Percentiles rank a stretch among this genome's conserved stretches.
Evolutionary conservation across 1,140 invertebrate species (phyloP).

Genomic region (Drosophila ficusphila): DNA sequence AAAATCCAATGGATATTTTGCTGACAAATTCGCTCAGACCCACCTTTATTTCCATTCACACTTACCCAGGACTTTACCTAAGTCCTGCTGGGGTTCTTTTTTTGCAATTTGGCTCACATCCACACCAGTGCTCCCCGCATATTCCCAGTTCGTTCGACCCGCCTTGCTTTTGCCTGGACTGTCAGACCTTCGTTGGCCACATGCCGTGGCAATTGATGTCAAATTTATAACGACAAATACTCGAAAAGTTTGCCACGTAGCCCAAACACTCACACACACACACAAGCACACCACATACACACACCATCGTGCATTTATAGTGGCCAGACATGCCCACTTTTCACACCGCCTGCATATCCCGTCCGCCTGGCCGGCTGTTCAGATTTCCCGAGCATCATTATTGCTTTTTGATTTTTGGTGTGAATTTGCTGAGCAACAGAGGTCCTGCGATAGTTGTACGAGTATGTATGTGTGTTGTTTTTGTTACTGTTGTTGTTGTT

Average conservation of each 20-base stretch:
- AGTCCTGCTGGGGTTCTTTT: not conserved
- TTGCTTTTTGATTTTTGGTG: slow-evolving; percentile 81
- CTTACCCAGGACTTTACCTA: not conserved
- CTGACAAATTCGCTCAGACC: not conserved
- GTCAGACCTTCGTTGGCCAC: slow-evolving; percentile 45
- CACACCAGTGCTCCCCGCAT: slow-evolving; percentile 3
- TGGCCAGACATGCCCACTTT: slow-evolving; percentile 8
- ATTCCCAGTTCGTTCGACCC: slow-evolving; percentile 12
- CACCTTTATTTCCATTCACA: not conserved
- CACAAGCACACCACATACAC: too few species aligned
- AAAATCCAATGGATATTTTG: not conserved
- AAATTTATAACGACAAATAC: slow-evolving; percentile 79
- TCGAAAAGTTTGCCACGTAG: slow-evolving; percentile 59
- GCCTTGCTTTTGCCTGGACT: not conserved
- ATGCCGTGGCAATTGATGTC: slow-evolving; percentile 75
- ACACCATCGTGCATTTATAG: slow-evolving; percentile 9
- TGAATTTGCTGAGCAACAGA: slow-evolving; percentile 62
- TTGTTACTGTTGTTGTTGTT: not conserved
- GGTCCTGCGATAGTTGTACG: slow-evolving; percentile 21
- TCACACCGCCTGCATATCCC: not conserved
- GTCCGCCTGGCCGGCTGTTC: slow-evolving; percentile 24
- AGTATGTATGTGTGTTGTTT: slow-evolving; percentile 11
- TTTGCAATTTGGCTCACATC: slow-evolving; percentile 20
- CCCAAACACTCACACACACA: slow-evolving; percentile 38
- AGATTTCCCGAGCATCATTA: slow-evolving; percentile 76